phyloP scores from a whole-genome alignment of 2,113 vertebrate species.

The Alaudala cheleensis region DNA sequence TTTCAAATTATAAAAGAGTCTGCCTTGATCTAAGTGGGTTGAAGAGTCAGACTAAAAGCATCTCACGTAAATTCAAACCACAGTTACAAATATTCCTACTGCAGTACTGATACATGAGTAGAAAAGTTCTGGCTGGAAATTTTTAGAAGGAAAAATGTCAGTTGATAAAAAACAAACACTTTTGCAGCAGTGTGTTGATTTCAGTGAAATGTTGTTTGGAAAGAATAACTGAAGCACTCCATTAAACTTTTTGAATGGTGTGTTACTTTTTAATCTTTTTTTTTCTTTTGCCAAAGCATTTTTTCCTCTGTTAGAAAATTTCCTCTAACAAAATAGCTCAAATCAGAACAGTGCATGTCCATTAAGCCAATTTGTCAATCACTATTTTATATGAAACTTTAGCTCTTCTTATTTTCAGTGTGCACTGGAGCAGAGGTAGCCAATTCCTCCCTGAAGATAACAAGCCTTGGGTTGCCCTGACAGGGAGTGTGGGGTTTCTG shows the following conservation, averaged over 20 bases:
- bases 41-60: slow-evolving; percentile 41
- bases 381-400: background rate
- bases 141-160: slow-evolving; percentile 8
- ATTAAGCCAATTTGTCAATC: background rate
- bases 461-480: background rate
- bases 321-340: background rate
- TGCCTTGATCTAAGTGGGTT: background rate
- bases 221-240: background rate
- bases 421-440: background rate
- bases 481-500: rapidly evolving
- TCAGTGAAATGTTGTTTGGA: background rate
- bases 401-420: background rate
- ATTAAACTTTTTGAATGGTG: background rate
- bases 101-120: background rate
- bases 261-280: background rate
- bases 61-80: slow-evolving; percentile 31
- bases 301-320: background rate
- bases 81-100: background rate
- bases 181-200: background rate
- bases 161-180: background rate
- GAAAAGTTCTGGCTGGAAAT: background rate
- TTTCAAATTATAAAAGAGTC: slow-evolving; percentile 35
- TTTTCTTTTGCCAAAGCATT: background rate
- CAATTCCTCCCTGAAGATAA: background rate
- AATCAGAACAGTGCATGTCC: background rate